Conservation (phyloP, 1,140 invertebrate genomes). For the Zaprionus gabonicus region DNA sequence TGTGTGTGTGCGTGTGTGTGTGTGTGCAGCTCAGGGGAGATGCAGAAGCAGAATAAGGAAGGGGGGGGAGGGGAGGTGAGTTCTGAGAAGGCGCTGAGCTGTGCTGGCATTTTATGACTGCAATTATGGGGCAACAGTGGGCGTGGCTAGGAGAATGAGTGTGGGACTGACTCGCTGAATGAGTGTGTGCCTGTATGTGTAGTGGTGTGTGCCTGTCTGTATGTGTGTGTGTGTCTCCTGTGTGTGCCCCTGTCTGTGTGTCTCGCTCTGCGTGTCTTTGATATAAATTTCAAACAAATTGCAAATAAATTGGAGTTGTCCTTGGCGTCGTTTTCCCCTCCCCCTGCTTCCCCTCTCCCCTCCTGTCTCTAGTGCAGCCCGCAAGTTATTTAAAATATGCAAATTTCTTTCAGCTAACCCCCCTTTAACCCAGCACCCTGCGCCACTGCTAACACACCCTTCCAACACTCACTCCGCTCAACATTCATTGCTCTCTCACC, state of each 20-base stretch:
- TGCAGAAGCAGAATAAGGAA: slow-evolving; percentile 45
- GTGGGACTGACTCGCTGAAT: slow-evolving; percentile 11
- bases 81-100: slow-evolving; percentile 34
- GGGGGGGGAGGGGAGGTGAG: slow-evolving; percentile 18
- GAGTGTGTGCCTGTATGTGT: slow-evolving; percentile 18
- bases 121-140: slow-evolving; percentile 52
- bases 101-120: slow-evolving; percentile 70
- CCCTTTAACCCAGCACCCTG: neutral
- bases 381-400: slow-evolving; percentile 81
- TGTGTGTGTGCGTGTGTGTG: slow-evolving; percentile 48
- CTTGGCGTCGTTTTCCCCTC: slow-evolving; percentile 1
- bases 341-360: slow-evolving; percentile 44
- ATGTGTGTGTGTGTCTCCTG: neutral
- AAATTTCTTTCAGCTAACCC: slow-evolving; percentile 57
- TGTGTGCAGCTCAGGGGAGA: slow-evolving; percentile 44
- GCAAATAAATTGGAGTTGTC: slow-evolving; percentile 82
- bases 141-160: slow-evolving; percentile 26
- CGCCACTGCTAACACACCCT: slow-evolving; percentile 9
- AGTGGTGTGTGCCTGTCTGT: slow-evolving; percentile 9
- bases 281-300: slow-evolving; percentile 83
- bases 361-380: slow-evolving; percentile 22
- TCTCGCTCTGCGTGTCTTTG: slow-evolving; percentile 54
- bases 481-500: slow-evolving; percentile 72
- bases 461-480: slow-evolving; percentile 14
- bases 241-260: slow-evolving; percentile 25